Evolutionary conservation across 2,888 invertebrate species (phyloP).

Genomic region (Limnephilus rhombicus): DNA sequence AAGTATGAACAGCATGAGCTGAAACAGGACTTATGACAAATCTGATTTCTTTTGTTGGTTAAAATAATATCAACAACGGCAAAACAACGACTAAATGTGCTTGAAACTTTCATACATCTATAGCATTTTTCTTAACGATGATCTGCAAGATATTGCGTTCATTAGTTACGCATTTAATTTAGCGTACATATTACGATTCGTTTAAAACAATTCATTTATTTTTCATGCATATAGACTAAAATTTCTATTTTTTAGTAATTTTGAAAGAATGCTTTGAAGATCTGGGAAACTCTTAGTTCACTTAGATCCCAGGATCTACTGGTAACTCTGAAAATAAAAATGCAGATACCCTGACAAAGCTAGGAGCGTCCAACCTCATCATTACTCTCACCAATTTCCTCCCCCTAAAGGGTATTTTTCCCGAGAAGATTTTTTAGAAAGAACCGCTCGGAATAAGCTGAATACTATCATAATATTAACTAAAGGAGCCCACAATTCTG

Average conservation of each 20-base stretch:
- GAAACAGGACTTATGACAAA: too few relatives aligned
- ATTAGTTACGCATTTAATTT: too few relatives aligned
- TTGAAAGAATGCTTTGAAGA: not conserved
- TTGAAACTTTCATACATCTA: too few relatives aligned
- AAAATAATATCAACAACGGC: too few relatives aligned
- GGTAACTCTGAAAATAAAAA: not conserved
- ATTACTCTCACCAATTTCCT: not conserved
- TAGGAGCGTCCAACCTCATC: not conserved
- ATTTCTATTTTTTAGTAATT: not conserved
- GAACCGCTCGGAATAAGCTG: not conserved
- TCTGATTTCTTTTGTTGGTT: too few relatives aligned
- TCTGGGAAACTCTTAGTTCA: not conserved
- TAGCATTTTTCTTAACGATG: too few relatives aligned
- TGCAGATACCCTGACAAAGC: not conserved
- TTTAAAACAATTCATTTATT: too few relatives aligned
- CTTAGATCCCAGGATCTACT: not conserved
- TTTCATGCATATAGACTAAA: too few relatives aligned
- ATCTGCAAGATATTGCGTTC: too few relatives aligned
- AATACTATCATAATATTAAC: constrained; percentile 1
- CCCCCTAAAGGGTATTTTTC: not conserved
- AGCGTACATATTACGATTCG: too few relatives aligned
- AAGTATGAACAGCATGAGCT: too few relatives aligned
- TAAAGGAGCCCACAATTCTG: not conserved
- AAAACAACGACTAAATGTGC: too few relatives aligned
- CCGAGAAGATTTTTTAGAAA: not conserved